These are phyloP conservation scores for Steatornis caripensis DNA, from an alignment of 2,113 vertebrate genomes.

Conservation along the genomic window DNA sequence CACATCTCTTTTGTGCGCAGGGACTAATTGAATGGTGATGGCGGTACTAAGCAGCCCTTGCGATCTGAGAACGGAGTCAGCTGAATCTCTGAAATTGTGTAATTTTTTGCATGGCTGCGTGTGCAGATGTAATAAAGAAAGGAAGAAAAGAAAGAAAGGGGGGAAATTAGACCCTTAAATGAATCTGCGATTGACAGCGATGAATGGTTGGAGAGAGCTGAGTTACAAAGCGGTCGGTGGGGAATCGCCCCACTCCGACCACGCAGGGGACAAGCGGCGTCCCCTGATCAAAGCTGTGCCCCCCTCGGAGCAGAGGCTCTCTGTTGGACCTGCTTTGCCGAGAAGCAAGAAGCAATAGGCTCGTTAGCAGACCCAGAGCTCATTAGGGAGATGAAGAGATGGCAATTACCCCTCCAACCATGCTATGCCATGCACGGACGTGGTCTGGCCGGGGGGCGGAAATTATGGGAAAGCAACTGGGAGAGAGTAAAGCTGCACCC, in stretches of 20 bases:
- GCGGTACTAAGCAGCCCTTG: conserved; percentile 46
- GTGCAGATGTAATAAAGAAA: conserved; percentile 56
- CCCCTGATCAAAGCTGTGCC: background rate
- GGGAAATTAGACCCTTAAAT: conserved; percentile 25
- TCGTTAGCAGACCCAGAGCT: background rate
- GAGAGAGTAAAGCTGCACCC: background rate
- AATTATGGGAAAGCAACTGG: background rate
- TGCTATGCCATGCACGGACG: background rate
- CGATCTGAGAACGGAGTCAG: conserved; percentile 20
- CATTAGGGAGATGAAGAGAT: background rate
- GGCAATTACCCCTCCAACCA: background rate
- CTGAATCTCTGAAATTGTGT: conserved; percentile 65
- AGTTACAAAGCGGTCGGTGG: background rate
- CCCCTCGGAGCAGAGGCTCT: background rate
- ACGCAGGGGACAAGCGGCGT: fast-evolving
- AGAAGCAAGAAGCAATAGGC: background rate
- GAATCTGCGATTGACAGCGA: background rate
- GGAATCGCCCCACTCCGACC: background rate
- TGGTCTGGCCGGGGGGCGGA: fast-evolving
- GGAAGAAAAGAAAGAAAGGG: background rate
- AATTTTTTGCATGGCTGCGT: conserved; percentile 74
- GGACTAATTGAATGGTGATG: conserved; percentile 53
- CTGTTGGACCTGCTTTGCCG: background rate
- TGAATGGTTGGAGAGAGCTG: background rate
- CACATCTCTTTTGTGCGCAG: background rate